These are phyloP conservation scores for Desmodus rotundus DNA, from an alignment of 2,113 vertebrate species.

Conservation along the genomic window DNA sequence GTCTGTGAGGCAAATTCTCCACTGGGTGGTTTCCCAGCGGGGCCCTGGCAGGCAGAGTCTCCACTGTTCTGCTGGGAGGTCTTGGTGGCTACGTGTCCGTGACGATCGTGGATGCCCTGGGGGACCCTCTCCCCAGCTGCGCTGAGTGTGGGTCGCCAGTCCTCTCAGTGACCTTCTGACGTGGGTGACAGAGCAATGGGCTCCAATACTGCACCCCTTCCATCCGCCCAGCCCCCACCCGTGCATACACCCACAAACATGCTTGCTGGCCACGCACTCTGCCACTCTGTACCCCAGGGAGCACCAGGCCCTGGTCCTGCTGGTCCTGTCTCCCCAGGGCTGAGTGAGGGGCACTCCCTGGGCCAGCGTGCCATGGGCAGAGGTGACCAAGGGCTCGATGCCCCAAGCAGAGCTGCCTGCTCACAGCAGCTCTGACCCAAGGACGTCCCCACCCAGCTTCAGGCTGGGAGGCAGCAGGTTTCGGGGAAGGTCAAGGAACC, in stretches of 20 bases:
- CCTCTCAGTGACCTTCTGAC: background rate
- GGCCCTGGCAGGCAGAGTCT: background rate
- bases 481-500: background rate
- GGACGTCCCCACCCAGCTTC: background rate
- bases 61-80: background rate
- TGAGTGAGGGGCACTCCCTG: background rate
- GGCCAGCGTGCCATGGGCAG: background rate
- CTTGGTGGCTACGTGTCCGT: background rate
- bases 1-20: background rate
- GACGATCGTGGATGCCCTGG: background rate
- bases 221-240: too few relatives aligned
- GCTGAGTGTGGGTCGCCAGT: background rate
- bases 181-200: too few relatives aligned
- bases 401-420: background rate
- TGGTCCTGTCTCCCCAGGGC: too few relatives aligned
- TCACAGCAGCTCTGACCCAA: background rate
- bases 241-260: too few relatives aligned
- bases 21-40: background rate
- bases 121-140: background rate
- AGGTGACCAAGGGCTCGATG: background rate
- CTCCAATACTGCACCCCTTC: background rate
- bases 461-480: background rate
- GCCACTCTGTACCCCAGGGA: rapidly evolving
- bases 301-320: background rate
- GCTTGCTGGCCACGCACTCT: background rate